phyloP scores from a whole-genome alignment of 2,113 vertebrate species.

The Athene cunicularia region DNA sequence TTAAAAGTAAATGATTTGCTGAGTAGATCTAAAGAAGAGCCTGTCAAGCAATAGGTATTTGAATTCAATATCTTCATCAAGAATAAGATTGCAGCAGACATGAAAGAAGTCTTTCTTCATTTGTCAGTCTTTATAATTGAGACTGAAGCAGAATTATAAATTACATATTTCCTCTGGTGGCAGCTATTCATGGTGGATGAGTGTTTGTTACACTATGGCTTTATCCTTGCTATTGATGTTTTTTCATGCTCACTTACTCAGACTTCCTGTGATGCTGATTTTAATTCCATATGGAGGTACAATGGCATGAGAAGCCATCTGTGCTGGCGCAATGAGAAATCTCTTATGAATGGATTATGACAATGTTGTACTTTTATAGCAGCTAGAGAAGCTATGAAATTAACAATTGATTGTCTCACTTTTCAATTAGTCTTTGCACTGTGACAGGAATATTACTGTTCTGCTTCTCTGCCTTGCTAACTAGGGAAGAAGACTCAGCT shows the following conservation, averaged over 20 bases:
- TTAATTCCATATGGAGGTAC: background rate
- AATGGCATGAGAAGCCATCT: background rate
- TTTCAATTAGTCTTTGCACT: background rate
- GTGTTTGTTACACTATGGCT: background rate
- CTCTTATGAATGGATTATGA: background rate
- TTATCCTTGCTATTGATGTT: background rate
- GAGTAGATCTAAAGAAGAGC: background rate
- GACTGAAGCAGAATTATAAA: background rate
- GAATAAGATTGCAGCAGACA: background rate
- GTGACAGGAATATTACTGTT: background rate
- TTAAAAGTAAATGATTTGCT: conserved; percentile 12
- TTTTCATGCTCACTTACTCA: background rate
- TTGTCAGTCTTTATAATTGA: background rate
- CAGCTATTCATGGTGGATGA: background rate
- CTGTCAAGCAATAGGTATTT: background rate
- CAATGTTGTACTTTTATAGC: background rate
- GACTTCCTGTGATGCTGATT: conserved; percentile 10
- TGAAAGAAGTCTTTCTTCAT: background rate
- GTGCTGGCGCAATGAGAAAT: background rate
- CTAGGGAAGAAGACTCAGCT: background rate
- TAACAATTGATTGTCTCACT: background rate
- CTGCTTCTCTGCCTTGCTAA: background rate
- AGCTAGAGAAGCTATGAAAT: background rate
- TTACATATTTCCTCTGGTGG: background rate
- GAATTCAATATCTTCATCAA: background rate